Base-by-base conservation (phyloP, 2,888 invertebrate genomes). In the Drosophila fungiperda region DNA sequence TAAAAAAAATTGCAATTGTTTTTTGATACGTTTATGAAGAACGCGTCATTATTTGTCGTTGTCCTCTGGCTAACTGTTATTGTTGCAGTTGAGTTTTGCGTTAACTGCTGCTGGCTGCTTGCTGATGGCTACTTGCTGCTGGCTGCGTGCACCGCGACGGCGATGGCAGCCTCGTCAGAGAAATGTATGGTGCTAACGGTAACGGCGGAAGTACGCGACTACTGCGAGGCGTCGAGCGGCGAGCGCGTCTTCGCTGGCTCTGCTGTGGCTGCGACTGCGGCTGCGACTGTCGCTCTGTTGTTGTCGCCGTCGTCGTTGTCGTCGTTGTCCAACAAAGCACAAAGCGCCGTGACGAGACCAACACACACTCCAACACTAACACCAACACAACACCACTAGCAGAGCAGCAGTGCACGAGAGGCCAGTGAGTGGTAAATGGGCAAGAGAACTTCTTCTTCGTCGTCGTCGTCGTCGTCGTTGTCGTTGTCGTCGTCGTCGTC, bases 161-260 rank as follows among this genome's bases (percentile, higher is more conserved):
- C 83, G 82, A 73, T 80, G 83, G 76, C 78, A 81, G 78, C 78
- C 73, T 77, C 73, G 84, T 84, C 87, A 75, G 65, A 68, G 45
- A 82, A 72, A 64, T 87, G 82, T 88, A 76, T 85, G 84, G 89
- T 90, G 89, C 90, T 86, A 86, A 86, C 85, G 85, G 87, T 83
- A 86, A 86, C 85, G 85, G 89, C 85, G 90, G 85, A 85, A 85
- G 87, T 85, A 90, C 85, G 85, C 85, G 85, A 85, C 85, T 85
- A 83, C 90, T 85, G 85, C 83, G 74, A 80, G 77, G 80, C 87
- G 76, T 84, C 83, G 73, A 89, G 84, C 88, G 83, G 86, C 83
- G 83, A 83, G 88, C 82, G 83, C 83, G 87, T 87, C 87, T 87
- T 87, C 89, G 82, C 90, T 89, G 76, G 62, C 78, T 81, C 78